Conservation (phyloP, 2,113 vertebrate genomes). For the Ophiodon elongatus region DNA sequence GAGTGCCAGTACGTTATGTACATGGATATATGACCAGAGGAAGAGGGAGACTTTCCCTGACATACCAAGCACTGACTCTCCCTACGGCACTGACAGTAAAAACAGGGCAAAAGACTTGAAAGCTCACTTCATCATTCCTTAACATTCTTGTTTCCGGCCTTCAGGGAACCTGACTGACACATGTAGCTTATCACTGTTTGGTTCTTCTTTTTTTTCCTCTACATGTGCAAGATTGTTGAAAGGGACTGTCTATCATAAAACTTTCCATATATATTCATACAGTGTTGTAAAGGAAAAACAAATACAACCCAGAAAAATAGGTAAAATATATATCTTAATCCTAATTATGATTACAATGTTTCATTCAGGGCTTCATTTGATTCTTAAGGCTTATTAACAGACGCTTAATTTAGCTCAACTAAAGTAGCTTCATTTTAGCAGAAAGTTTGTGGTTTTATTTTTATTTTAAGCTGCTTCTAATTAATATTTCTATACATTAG, state of each 20-base stretch:
- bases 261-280: not conserved
- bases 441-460: not conserved
- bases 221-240: not conserved
- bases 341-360: not conserved
- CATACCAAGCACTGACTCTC: slow-evolving; percentile 47
- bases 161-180: slow-evolving; percentile 57
- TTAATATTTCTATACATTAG: too few relatives aligned
- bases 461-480: not conserved
- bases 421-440: too few relatives aligned
- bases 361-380: not conserved
- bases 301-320: not conserved
- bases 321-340: not conserved
- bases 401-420: too few relatives aligned
- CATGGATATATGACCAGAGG: slow-evolving; percentile 49
- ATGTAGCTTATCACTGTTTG: slow-evolving; percentile 40
- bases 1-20: slow-evolving; percentile 25
- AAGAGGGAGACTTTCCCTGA: slow-evolving; percentile 37
- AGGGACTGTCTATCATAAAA: not conserved
- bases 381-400: not conserved
- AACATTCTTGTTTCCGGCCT: slow-evolving; percentile 66
- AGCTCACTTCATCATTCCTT: slow-evolving; percentile 58
- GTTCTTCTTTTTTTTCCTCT: not conserved
- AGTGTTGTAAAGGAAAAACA: not conserved
- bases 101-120: slow-evolving; percentile 36
- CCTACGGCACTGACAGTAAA: slow-evolving; percentile 63